Conservation (phyloP, 1,140 invertebrate genomes). For the Leptinotarsa undecemlineata region DNA sequence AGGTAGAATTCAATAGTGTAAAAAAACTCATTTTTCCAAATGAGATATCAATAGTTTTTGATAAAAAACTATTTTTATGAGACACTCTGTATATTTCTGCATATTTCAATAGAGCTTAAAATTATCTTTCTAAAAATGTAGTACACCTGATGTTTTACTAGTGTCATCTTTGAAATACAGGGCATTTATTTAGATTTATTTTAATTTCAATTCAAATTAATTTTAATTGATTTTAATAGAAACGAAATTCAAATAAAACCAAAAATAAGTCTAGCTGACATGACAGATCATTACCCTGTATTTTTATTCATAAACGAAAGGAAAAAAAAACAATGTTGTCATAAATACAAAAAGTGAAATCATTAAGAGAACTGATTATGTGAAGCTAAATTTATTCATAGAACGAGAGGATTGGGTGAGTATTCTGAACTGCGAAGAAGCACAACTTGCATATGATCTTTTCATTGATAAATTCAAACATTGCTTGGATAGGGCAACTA, state of each 20-base stretch:
- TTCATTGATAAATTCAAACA: background rate
- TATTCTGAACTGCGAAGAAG: background rate
- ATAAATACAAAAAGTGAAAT: background rate
- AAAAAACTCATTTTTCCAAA: too few relatives aligned
- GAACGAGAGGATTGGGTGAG: background rate
- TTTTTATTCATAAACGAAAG: background rate
- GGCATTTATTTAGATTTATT: too few relatives aligned
- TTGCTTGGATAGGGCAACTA: background rate
- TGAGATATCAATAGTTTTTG: too few relatives aligned
- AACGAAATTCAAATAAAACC: background rate
- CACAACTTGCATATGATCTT: background rate
- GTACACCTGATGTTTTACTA: too few relatives aligned
- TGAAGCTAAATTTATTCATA: background rate
- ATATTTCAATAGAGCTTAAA: too few relatives aligned
- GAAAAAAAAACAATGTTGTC: background rate
- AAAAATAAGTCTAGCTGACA: too few relatives aligned
- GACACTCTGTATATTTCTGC: too few relatives aligned
- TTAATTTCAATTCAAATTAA: too few relatives aligned
- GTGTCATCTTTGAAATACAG: too few relatives aligned
- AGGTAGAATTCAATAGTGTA: too few relatives aligned
- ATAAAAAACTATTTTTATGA: too few relatives aligned
- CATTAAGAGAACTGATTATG: background rate
- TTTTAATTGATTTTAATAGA: conserved; percentile 1
- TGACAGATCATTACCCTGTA: background rate
- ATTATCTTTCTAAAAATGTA: too few relatives aligned